phyloP scores from a whole-genome alignment of 2,888 invertebrate genomes.

The Epistrophe grossulariae region DNA sequence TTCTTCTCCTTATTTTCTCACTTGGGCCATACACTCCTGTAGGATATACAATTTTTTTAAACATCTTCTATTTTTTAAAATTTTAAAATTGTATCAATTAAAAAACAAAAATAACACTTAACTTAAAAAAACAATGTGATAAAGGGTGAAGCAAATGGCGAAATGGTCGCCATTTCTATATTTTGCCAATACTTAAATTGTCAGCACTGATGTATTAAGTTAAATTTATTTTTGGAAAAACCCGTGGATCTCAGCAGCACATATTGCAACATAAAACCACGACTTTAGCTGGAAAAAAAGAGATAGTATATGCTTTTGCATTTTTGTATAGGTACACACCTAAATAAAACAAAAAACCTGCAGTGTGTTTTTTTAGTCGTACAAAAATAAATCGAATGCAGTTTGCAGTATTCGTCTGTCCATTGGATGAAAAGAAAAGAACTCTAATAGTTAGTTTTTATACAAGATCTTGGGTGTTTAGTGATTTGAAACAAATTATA shows the following conservation, averaged over 20 bases:
- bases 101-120: slow-evolving; percentile 5
- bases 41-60: slow-evolving; percentile 20
- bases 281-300: slow-evolving; percentile 33
- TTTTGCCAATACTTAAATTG: slow-evolving; percentile 57
- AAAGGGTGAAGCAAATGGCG: slow-evolving; percentile 54
- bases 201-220: slow-evolving; percentile 37
- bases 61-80: slow-evolving; percentile 28
- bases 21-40: slow-evolving; percentile 29
- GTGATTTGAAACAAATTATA: background rate
- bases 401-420: slow-evolving; percentile 49
- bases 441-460: background rate
- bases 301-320: slow-evolving; percentile 24
- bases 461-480: background rate
- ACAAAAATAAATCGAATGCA: slow-evolving; percentile 55
- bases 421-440: slow-evolving; percentile 22
- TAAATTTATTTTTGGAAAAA: slow-evolving; percentile 69
- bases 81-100: slow-evolving; percentile 6
- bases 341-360: slow-evolving; percentile 13
- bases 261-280: slow-evolving; percentile 10
- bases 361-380: slow-evolving; percentile 25
- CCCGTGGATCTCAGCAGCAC: slow-evolving; percentile 7
- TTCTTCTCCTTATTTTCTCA: slow-evolving; percentile 71
- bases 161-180: slow-evolving; percentile 31
- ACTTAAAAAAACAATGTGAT: slow-evolving; percentile 17
- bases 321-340: slow-evolving; percentile 18